Evolutionary conservation across 2,888 invertebrate species (phyloP).

Genomic region (Cataglyphis rosenhaueri): DNA sequence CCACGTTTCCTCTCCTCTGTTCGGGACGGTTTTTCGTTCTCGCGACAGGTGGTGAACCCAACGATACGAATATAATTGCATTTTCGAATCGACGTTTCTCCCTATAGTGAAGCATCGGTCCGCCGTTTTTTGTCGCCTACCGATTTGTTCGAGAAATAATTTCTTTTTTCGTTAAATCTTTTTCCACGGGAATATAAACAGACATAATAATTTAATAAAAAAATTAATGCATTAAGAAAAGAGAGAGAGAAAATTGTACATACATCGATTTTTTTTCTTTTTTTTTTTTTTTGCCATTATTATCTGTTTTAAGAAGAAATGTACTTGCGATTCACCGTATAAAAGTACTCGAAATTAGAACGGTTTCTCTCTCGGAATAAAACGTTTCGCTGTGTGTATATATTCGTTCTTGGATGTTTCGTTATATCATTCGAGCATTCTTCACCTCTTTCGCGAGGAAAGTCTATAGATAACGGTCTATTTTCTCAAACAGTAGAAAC

Average conservation of each 20-base stretch:
- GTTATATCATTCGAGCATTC: constrained; percentile 17
- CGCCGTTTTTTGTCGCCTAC: constrained; percentile 61
- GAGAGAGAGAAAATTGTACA: background rate
- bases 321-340: background rate
- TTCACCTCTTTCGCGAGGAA: constrained; percentile 18
- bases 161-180: constrained; percentile 42
- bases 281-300: background rate
- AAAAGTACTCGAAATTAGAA: constrained; percentile 24
- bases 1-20: constrained; percentile 30
- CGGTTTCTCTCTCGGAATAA: background rate
- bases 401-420: constrained; percentile 26
- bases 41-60: constrained; percentile 67
- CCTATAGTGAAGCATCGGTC: constrained; percentile 52
- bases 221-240: background rate
- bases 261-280: background rate
- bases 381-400: constrained; percentile 8
- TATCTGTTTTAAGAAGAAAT: background rate
- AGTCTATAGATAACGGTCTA: constrained; percentile 23
- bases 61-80: constrained; percentile 78
- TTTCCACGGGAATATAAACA: background rate
- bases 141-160: constrained; percentile 50
- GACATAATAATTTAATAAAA: constrained; percentile 6
- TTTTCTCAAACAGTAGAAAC: constrained; percentile 33
- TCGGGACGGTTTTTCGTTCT: constrained; percentile 66
- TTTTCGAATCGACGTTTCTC: constrained; percentile 74